Conservation (phyloP, 2,797 vertebrate genomes). For the Myripristis jacobus region DNA sequence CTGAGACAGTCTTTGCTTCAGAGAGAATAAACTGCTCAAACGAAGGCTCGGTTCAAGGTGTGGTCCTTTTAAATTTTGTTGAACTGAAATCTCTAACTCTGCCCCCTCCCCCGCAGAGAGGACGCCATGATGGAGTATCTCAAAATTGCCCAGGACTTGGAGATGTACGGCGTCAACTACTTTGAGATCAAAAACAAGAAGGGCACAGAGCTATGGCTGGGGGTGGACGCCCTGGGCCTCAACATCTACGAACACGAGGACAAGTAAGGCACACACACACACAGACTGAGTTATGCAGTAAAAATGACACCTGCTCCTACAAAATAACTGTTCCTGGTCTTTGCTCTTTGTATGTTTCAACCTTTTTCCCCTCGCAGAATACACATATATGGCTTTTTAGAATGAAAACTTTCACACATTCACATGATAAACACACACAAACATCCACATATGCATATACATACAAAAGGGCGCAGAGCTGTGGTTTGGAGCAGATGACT, state of each 20-base stretch:
- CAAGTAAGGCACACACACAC: slow-evolving; percentile 86
- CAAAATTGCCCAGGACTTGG: slow-evolving; percentile 97
- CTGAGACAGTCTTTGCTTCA: too few species aligned
- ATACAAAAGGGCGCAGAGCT: background rate
- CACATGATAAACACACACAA: too few species aligned
- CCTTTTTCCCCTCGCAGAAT: too few species aligned
- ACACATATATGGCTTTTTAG: background rate
- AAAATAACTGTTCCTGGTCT: too few species aligned
- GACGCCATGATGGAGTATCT: slow-evolving; percentile 99
- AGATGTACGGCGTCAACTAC: slow-evolving; percentile 99
- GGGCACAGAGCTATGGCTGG: slow-evolving; percentile 96
- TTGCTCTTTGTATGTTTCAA: too few species aligned
- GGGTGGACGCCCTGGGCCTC: slow-evolving; percentile 95
- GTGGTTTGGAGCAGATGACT: slow-evolving; percentile 3
- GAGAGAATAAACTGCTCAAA: too few species aligned
- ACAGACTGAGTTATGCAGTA: too few species aligned
- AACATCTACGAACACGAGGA: slow-evolving; percentile 99
- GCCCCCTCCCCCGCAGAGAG: slow-evolving; percentile 82
- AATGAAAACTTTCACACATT: background rate
- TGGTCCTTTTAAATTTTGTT: too few species aligned
- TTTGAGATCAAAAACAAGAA: slow-evolving; percentile 99
- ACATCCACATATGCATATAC: too few species aligned
- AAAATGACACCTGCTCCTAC: too few species aligned
- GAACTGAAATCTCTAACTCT: too few species aligned
- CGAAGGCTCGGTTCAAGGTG: too few species aligned